A percentile compares a stretch with the other conserved stretches of the same genome.
Evolutionary conservation across 2,797 vertebrate species (phyloP).

Genomic region (Anableps anableps): DNA sequence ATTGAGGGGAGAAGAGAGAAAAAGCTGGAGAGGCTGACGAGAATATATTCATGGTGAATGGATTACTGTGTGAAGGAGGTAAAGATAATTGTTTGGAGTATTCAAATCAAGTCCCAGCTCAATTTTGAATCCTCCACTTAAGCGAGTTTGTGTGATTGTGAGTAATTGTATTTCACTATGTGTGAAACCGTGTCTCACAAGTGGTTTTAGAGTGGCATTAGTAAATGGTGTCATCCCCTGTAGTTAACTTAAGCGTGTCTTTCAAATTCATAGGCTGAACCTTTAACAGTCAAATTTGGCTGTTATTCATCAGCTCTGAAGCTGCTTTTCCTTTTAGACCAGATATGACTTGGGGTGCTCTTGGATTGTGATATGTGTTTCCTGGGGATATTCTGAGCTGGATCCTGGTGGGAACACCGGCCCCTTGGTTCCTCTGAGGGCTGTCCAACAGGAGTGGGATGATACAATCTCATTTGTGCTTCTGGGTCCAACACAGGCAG

Average conservation of each 20-base stretch:
- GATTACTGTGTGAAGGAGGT: slow-evolving; percentile 60
- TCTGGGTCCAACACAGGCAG: no score
- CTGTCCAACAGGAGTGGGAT: no score
- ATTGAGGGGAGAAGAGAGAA: slow-evolving; percentile 1
- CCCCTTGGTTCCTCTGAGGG: no score
- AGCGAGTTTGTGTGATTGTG: slow-evolving; percentile 67
- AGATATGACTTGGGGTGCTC: background rate
- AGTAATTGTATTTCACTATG: slow-evolving; percentile 48
- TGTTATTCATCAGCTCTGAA: slow-evolving; percentile 32
- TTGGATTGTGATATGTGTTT: no score
- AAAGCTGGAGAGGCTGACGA: slow-evolving; percentile 39
- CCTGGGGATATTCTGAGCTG: no score
- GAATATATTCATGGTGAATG: slow-evolving; percentile 74
- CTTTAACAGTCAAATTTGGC: slow-evolving; percentile 6
- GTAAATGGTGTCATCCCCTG: slow-evolving; percentile 53
- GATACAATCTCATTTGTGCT: no score
- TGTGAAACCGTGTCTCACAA: slow-evolving; percentile 57
- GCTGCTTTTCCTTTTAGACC: slow-evolving; percentile 28
- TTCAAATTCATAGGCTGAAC: slow-evolving; percentile 38
- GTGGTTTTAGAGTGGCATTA: slow-evolving; percentile 65
- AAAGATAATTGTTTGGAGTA: slow-evolving; percentile 80
- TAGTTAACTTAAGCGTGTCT: slow-evolving; percentile 53
- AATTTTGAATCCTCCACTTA: slow-evolving; percentile 76
- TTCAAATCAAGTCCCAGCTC: slow-evolving; percentile 76
- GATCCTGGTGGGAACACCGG: no score